These are phyloP conservation scores for Crocallis elinguaria DNA, from an alignment of 2,888 invertebrate genomes.

Conservation along the genomic window DNA sequence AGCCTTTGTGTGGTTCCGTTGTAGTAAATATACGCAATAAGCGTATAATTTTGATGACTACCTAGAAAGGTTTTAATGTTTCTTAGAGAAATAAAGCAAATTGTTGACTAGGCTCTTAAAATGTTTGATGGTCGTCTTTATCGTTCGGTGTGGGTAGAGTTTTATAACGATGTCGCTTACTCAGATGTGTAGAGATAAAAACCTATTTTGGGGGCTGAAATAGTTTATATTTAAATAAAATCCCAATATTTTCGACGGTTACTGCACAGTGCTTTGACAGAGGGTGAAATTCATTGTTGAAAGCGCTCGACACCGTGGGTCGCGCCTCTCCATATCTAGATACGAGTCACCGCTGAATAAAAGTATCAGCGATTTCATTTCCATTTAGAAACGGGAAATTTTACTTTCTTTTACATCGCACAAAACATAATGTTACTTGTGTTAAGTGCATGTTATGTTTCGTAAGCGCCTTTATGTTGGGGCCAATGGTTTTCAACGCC, in stretches of 20 bases:
- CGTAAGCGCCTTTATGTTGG: conserved; percentile 53
- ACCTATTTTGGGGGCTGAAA: conserved; percentile 39
- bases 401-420: conserved; percentile 32
- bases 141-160: conserved; percentile 7
- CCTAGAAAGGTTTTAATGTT: not conserved
- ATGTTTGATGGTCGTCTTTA: conserved; percentile 26
- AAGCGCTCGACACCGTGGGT: conserved; percentile 21
- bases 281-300: conserved; percentile 55
- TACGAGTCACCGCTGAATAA: conserved; percentile 27
- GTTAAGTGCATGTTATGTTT: conserved; percentile 49
- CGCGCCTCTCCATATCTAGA: conserved; percentile 25
- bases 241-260: conserved; percentile 65
- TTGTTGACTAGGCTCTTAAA: conserved; percentile 6
- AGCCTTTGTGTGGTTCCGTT: conserved; percentile 3
- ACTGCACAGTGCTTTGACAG: conserved; percentile 56
- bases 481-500: conserved; percentile 56
- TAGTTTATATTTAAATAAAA: conserved; percentile 74
- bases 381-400: conserved; percentile 37
- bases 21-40: not conserved
- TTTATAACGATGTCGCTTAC: conserved; percentile 2
- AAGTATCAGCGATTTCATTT: conserved; percentile 32
- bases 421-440: conserved; percentile 36
- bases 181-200: conserved; percentile 5
- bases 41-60: not conserved
- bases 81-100: not conserved